Conservation (phyloP, 2,113 vertebrate genomes). For the Chionodraco myersi region DNA sequence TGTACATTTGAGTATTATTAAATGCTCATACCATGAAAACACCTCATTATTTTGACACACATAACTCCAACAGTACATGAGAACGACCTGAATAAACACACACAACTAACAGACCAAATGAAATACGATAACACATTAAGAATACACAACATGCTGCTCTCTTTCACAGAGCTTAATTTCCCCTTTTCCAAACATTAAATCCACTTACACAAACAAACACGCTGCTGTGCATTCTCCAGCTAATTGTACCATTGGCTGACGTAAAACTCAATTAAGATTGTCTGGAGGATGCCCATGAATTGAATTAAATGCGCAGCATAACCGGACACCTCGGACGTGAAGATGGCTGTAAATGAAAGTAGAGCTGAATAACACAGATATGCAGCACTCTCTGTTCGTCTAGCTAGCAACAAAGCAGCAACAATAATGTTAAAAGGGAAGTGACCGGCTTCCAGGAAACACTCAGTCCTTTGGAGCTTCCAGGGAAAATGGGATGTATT, state of each 20-base stretch:
- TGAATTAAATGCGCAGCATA: conserved; percentile 48
- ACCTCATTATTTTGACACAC: too few species aligned
- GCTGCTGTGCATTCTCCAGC: conserved; percentile 23
- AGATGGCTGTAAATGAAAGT: conserved; percentile 37
- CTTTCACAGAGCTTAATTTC: neutral
- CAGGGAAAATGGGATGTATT: conserved; percentile 51
- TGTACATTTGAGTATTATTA: too few species aligned
- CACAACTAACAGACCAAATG: neutral
- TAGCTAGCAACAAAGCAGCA: conserved; percentile 1
- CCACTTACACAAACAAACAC: conserved; percentile 47
- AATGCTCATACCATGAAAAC: too few species aligned
- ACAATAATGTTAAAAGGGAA: conserved; percentile 17
- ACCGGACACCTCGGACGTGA: conserved; percentile 51
- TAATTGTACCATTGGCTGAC: conserved; percentile 43
- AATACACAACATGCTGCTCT: conserved; percentile 8
- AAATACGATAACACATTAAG: neutral
- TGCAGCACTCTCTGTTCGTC: neutral
- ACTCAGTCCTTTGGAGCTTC: conserved; percentile 50
- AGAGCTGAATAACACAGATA: conserved; percentile 18
- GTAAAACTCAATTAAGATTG: conserved; percentile 56
- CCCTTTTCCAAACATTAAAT: conserved; percentile 47
- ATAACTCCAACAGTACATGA: too few species aligned
- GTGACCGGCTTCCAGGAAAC: conserved; percentile 45
- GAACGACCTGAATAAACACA: too few species aligned
- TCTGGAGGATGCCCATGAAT: conserved; percentile 63